These are phyloP conservation scores for Spheniscus humboldti DNA, from an alignment of 2,797 vertebrate species.

Conservation along the genomic window DNA sequence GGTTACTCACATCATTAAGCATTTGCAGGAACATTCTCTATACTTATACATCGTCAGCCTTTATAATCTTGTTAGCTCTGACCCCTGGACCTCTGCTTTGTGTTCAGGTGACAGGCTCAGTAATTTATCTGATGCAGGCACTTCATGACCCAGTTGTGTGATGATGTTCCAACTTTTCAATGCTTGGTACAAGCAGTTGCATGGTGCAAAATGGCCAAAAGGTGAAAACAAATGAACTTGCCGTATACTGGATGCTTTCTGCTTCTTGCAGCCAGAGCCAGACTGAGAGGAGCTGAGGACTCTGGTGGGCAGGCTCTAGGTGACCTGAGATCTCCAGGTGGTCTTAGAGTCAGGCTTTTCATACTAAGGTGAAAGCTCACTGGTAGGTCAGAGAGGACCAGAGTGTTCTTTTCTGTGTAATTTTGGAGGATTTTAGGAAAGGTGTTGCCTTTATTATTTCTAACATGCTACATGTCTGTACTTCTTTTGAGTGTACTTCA, in stretches of 20 bases:
- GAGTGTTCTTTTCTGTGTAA: background rate
- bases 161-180: background rate
- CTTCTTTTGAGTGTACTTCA: background rate
- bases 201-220: background rate
- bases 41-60: background rate
- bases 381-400: background rate
- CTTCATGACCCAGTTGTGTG: background rate
- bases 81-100: constrained; percentile 3
- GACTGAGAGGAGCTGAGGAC: background rate
- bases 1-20: constrained; percentile 20
- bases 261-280: background rate
- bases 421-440: background rate
- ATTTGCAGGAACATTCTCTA: background rate
- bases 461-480: background rate
- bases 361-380: background rate
- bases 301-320: background rate
- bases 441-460: background rate
- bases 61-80: background rate
- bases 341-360: background rate
- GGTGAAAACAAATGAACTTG: background rate
- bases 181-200: background rate
- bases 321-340: background rate
- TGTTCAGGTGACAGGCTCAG: background rate
- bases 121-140: background rate
- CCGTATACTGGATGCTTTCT: background rate